Base-by-base conservation (phyloP, 2,797 vertebrate species). In the Lates japonicus region DNA sequence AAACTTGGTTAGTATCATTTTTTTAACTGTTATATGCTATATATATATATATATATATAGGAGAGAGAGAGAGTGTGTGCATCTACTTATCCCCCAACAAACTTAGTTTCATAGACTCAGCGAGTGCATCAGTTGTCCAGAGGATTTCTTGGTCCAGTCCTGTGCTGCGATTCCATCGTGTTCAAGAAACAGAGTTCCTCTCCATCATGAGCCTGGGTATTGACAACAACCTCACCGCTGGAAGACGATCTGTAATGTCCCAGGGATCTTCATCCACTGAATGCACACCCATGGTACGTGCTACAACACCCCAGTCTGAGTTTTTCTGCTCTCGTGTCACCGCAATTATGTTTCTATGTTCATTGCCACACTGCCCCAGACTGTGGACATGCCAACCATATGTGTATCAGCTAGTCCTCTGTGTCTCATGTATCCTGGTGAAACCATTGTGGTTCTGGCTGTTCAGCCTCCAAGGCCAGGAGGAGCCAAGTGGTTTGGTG, bases 291-390 rank as follows among this genome's bases (percentile, higher is more conserved):
- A 79, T 93, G 25, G 92, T 93, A 6, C 84, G 91, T 0, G 94
- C 94, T n/a, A n/a, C 35, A 94, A 94, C 66, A 94, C n/a, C n/a
- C n/a, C n/a, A 93, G 25, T 93, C 93, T 39, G 94, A 94, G 66
- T 80, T 94, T 94, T 93, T 41, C 64, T 82, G 71, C 74, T 93
- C 5, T 71, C 93, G 42, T 89, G 8, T 93, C 92, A 57, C 89
- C 93, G 4, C 92, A 90, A 25, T 49, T 91, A 4, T 93, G 92
- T 76, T 93, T 93, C 60, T 93, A 31, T 93, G 90, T 51, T 89
- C 91, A 1, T 57, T 93, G 35, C 69, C 91, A 25, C 92, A 91
- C 5, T 78, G 14, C 25, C 90, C 91, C 0, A 78, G 60, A 33
- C 25, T 77, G 19, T 89, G 87, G 86, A 90, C 86, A 35, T 92